Conservation (phyloP, 2,797 vertebrate species). For the Spea hammondii region DNA sequence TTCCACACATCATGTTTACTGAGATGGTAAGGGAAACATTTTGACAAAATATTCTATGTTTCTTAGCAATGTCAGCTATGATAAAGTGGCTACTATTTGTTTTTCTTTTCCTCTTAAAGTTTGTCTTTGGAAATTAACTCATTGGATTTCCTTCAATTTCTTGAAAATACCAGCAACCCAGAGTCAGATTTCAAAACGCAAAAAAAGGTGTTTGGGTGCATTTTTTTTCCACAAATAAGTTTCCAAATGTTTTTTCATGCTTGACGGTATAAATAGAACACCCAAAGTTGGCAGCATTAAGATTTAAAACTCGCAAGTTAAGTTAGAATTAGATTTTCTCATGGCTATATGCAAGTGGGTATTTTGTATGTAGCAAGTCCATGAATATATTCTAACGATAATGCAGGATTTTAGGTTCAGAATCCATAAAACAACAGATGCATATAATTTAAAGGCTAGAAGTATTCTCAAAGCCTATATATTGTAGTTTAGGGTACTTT, state of each 20-base stretch:
- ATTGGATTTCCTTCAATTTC: slow-evolving; percentile 24
- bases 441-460: too few relatives aligned
- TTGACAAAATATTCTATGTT: slow-evolving; percentile 44
- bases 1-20: slow-evolving; percentile 2
- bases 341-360: too few relatives aligned
- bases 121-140: slow-evolving; percentile 4
- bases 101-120: background rate
- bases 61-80: slow-evolving; percentile 33
- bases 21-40: slow-evolving; percentile 22
- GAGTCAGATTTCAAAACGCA: background rate
- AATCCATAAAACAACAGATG: too few relatives aligned
- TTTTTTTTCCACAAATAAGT: slow-evolving; percentile 3
- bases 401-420: too few relatives aligned
- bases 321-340: too few relatives aligned
- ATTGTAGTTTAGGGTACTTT: too few relatives aligned
- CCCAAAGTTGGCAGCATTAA: background rate
- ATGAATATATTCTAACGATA: too few relatives aligned
- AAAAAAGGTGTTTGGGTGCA: background rate
- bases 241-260: slow-evolving; percentile 1
- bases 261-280: background rate
- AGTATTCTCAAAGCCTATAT: too few relatives aligned
- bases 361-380: too few relatives aligned
- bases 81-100: slow-evolving; percentile 36
- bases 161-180: slow-evolving; percentile 4
- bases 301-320: too few relatives aligned